These are phyloP conservation scores for Epinotia brunnichana DNA, from an alignment of 2,888 invertebrate genomes.

Conservation along the genomic window DNA sequence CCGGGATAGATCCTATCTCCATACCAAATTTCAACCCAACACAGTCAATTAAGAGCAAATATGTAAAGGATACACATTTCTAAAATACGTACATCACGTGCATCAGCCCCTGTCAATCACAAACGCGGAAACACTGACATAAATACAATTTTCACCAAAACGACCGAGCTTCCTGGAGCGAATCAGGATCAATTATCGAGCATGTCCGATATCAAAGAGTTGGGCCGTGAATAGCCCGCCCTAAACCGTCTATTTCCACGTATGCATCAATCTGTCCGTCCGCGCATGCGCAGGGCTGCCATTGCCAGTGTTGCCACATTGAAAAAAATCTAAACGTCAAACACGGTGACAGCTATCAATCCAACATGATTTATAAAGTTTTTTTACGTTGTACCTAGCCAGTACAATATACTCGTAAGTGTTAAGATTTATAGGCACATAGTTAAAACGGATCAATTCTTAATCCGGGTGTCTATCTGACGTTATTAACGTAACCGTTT, in stretches of 20 bases:
- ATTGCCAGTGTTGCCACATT: conserved; percentile 38
- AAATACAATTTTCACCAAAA: conserved; percentile 32
- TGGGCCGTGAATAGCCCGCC: conserved; percentile 34
- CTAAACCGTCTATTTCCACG: conserved; percentile 41
- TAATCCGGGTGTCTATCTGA: too few species aligned
- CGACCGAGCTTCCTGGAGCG: conserved; percentile 25
- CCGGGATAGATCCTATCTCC: too few species aligned
- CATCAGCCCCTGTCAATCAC: conserved; percentile 19
- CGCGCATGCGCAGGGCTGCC: conserved; percentile 39
- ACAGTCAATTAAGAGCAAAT: too few species aligned
- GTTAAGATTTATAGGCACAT: too few species aligned
- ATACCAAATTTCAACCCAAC: too few species aligned
- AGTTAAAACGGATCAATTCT: too few species aligned
- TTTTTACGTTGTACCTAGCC: too few species aligned
- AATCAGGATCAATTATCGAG: conserved; percentile 42
- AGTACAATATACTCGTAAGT: too few species aligned
- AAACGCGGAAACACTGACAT: conserved; percentile 27
- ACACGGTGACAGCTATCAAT: not conserved
- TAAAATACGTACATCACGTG: not conserved
- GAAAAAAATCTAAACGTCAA: conserved; percentile 6
- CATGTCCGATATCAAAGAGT: conserved; percentile 43
- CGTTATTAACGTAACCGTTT: too few species aligned
- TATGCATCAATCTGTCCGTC: conserved; percentile 43
- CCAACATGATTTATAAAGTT: not conserved
- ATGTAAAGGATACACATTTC: too few species aligned